A percentile compares a stretch with the other conserved stretches of the same genome.
phyloP scores from a whole-genome alignment of 2,888 invertebrate genomes.

The Adela reaumurella region DNA sequence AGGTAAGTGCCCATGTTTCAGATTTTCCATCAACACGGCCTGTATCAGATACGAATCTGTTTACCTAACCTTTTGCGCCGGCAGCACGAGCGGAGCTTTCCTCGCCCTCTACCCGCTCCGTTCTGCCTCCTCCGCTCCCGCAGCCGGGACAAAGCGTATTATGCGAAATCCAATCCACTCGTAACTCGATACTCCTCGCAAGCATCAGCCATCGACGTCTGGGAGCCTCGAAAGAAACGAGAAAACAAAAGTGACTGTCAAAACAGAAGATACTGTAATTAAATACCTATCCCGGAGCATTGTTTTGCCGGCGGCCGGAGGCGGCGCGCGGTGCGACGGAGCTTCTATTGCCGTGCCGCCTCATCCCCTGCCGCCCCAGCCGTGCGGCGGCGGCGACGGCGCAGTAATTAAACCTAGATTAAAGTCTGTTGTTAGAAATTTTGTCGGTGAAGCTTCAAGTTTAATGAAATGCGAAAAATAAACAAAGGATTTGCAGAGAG shows the following conservation, averaged over 20 bases:
- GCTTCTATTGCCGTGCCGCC: no score
- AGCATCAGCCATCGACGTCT: neutral
- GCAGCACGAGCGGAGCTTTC: no score
- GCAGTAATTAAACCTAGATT: neutral
- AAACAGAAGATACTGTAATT: neutral
- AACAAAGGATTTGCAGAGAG: neutral
- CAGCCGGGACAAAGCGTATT: neutral
- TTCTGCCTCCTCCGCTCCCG: no score
- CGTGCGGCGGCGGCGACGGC: neutral
- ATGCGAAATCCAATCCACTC: neutral
- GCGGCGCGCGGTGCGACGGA: no score
- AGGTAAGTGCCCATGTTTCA: no score
- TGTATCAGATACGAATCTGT: no score
- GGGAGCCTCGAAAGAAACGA: neutral
- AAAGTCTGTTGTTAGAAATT: neutral
- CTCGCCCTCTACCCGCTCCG: no score
- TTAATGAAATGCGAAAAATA: neutral
- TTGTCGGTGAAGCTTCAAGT: neutral
- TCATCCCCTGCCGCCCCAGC: neutral
- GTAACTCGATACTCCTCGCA: neutral
- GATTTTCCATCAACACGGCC: no score
- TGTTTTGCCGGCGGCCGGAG: neutral
- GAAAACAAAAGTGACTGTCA: neutral
- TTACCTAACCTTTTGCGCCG: no score
- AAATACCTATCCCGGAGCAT: neutral